Conservation (phyloP, 2,888 invertebrate species). For the Oligia latruncula region DNA sequence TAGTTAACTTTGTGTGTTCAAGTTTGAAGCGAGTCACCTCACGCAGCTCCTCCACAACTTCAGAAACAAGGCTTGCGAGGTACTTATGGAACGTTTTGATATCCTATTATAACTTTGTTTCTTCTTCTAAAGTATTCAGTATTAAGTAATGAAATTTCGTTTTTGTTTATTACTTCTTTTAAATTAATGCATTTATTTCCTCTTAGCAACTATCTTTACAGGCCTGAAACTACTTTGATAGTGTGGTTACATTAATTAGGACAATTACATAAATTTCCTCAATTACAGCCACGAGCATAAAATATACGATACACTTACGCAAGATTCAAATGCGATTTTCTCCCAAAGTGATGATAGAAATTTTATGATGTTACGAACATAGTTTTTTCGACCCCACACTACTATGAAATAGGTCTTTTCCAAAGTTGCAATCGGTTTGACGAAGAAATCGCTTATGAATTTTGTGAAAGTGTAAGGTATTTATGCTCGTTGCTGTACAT, state of each 20-base stretch:
- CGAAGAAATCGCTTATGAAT: no score
- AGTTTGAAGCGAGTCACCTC: slow-evolving; percentile 12
- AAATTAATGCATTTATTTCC: not conserved
- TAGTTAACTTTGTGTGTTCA: slow-evolving; percentile 35
- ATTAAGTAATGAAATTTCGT: not conserved
- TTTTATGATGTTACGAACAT: not conserved
- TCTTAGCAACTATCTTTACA: not conserved
- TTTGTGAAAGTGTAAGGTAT: no score
- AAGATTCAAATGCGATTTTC: not conserved
- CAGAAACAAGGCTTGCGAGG: not conserved
- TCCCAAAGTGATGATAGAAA: not conserved
- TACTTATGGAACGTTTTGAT: slow-evolving; percentile 19
- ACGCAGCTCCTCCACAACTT: slow-evolving; percentile 7
- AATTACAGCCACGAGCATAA: not conserved
- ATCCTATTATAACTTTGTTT: slow-evolving; percentile 19
- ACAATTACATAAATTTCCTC: no score
- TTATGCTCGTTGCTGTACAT: no score
- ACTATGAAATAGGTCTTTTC: not conserved
- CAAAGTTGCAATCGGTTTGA: no score
- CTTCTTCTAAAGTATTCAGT: slow-evolving; percentile 12
- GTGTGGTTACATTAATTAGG: no score
- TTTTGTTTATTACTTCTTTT: not conserved
- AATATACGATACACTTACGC: not conserved
- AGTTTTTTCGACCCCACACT: not conserved
- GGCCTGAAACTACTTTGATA: no score